phyloP scores from a whole-genome alignment of 2,888 invertebrate species.

The Eupithecia subfuscata region DNA sequence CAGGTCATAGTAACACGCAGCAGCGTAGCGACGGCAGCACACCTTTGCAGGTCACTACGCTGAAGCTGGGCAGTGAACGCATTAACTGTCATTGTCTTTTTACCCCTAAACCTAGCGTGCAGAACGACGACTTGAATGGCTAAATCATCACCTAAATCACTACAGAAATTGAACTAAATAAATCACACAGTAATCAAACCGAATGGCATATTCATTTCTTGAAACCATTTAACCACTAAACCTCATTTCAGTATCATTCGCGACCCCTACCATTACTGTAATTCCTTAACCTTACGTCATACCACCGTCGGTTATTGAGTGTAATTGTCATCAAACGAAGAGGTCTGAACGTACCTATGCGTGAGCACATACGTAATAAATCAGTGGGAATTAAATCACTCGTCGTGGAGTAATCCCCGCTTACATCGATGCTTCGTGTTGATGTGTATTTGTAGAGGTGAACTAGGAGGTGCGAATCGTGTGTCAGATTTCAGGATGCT shows the following conservation, averaged over 20 bases:
- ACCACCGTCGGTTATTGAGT: constrained; percentile 59
- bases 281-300: constrained; percentile 59
- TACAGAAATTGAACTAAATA: background rate
- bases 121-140: too few relatives aligned
- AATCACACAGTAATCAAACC: constrained; percentile 9
- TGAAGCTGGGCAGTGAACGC: background rate
- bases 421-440: constrained; percentile 70
- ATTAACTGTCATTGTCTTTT: background rate
- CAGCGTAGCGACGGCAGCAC: too few relatives aligned
- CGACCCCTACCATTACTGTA: constrained; percentile 54
- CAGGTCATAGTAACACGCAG: too few relatives aligned
- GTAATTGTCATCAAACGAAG: constrained; percentile 64
- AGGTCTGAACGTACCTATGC: constrained; percentile 40
- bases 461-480: constrained; percentile 26
- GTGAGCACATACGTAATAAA: constrained; percentile 63
- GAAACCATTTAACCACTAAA: constrained; percentile 26
- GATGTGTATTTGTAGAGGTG: constrained; percentile 45
- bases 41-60: background rate
- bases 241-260: constrained; percentile 38
- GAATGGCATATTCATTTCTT: constrained; percentile 31
- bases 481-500: background rate
- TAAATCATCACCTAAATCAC: background rate
- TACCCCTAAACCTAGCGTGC: too few relatives aligned
- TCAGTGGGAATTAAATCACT: constrained; percentile 74
- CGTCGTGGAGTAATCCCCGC: constrained; percentile 61